A percentile compares a stretch with the other conserved stretches of the same genome.
Conservation (phyloP, 1,140 invertebrate genomes). For the Lysiphlebus fabarum region DNA sequence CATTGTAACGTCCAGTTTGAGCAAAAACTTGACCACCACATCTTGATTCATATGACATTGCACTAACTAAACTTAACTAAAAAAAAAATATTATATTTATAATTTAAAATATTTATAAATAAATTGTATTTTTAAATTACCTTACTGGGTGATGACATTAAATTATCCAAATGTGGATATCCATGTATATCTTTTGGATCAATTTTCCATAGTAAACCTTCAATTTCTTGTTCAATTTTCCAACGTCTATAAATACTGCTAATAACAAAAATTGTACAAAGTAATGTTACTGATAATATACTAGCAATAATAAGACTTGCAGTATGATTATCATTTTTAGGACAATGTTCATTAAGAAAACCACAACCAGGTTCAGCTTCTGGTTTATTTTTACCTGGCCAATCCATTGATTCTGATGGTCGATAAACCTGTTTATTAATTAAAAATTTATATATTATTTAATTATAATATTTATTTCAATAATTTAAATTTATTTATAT, state of each 20-base stretch:
- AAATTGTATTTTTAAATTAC: constrained; percentile 58
- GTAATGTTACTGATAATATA: constrained; percentile 71
- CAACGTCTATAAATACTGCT: constrained; percentile 90
- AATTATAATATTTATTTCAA: no score
- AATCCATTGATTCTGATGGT: constrained; percentile 67
- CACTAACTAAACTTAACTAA: constrained; percentile 76
- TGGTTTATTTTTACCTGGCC: constrained; percentile 81
- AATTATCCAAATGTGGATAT: constrained; percentile 68
- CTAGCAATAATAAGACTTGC: constrained; percentile 72
- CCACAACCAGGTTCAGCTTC: constrained; percentile 91
- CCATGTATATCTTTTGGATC: constrained; percentile 78
- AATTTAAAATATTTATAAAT: no score
- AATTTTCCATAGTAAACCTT: constrained; percentile 95
- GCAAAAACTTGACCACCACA: constrained; percentile 84
- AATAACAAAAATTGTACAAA: constrained; percentile 76
- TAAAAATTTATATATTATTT: constrained; percentile 24
- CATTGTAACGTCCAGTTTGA: constrained; percentile 81
- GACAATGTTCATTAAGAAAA: constrained; percentile 80
- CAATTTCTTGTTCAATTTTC: constrained; percentile 98
- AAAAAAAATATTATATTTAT: constrained; percentile 19
- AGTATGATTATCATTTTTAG: constrained; percentile 72
- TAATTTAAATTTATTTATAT: no score
- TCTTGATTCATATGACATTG: constrained; percentile 82
- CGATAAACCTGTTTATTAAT: constrained; percentile 64
- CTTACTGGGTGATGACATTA: constrained; percentile 81